Evolutionary conservation across 2,797 vertebrate genomes (phyloP).

Genomic region (Anguilla obscura): DNA sequence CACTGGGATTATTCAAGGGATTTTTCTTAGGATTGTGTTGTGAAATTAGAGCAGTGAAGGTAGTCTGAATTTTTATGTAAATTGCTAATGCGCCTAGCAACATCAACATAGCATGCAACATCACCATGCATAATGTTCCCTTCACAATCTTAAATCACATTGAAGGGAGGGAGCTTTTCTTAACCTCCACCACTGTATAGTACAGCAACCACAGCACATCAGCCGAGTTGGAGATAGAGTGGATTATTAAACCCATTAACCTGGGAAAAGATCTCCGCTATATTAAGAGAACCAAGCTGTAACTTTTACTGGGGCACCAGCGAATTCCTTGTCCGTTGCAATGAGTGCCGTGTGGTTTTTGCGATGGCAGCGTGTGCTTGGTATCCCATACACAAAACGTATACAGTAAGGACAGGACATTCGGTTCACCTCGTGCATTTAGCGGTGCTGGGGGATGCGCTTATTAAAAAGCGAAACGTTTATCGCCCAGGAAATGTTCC

Average conservation of each 20-base stretch:
- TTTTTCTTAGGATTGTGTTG: too few species aligned
- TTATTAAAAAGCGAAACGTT: background rate
- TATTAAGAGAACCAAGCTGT: background rate
- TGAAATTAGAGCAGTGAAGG: too few species aligned
- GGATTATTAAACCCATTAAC: background rate
- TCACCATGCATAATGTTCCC: too few species aligned
- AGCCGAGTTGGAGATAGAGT: background rate
- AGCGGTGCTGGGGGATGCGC: too few species aligned
- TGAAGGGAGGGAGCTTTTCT: background rate
- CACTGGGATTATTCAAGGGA: too few species aligned
- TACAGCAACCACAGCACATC: background rate
- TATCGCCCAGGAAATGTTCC: slow-evolving; percentile 85
- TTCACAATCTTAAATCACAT: background rate
- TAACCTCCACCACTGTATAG: background rate
- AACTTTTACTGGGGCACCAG: background rate
- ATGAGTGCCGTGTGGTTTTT: background rate
- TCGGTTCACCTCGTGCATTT: background rate
- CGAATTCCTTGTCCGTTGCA: background rate
- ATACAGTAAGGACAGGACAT: background rate
- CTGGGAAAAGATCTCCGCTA: background rate
- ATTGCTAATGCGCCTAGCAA: too few species aligned
- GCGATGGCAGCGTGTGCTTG: background rate
- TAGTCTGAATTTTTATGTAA: too few species aligned
- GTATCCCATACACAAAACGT: background rate
- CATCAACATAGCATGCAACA: too few species aligned